phyloP scores from a whole-genome alignment of 2,113 vertebrate species.

The Hiodon alosoides region DNA sequence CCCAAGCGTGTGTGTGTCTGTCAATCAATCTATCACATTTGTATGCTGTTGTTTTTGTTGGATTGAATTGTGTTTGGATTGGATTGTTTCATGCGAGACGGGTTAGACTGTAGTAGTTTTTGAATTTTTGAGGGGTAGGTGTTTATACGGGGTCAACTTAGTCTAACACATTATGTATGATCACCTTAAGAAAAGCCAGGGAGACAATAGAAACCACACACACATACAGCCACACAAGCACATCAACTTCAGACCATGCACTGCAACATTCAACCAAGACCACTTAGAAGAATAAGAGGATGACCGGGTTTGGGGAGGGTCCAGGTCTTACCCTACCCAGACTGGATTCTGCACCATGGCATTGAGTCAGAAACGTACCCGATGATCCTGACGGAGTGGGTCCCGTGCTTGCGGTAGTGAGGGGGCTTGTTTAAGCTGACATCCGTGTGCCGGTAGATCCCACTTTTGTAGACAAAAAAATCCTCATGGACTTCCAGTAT shows the following conservation, averaged over 20 bases:
- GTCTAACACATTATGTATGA: neutral
- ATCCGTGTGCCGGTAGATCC: constrained; percentile 83
- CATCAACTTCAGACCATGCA: too few relatives aligned
- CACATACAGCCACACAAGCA: neutral
- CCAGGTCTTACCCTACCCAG: too few relatives aligned
- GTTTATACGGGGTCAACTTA: constrained; percentile 5
- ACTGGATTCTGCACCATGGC: neutral
- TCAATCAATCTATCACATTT: too few relatives aligned
- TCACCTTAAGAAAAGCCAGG: neutral
- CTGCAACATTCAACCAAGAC: too few relatives aligned
- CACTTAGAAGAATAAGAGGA: too few relatives aligned
- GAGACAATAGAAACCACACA: constrained; percentile 8
- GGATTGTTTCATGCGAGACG: too few relatives aligned
- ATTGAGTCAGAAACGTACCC: constrained; percentile 68
- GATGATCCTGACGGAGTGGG: constrained; percentile 88
- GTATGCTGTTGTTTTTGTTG: too few relatives aligned
- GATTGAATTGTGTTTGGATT: neutral
- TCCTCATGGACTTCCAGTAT: constrained; percentile 97
- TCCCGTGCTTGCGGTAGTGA: constrained; percentile 76
- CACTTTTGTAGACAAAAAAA: constrained; percentile 86
- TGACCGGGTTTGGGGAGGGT: too few relatives aligned
- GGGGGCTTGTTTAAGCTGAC: constrained; percentile 69
- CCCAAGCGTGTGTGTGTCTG: neutral
- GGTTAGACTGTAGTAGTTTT: neutral
- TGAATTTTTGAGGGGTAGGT: neutral